Evolutionary conservation across 2,888 invertebrate species (phyloP), one percentile per base, ranked within the genome.

Genomic region (Orthosia cruda): DNA sequence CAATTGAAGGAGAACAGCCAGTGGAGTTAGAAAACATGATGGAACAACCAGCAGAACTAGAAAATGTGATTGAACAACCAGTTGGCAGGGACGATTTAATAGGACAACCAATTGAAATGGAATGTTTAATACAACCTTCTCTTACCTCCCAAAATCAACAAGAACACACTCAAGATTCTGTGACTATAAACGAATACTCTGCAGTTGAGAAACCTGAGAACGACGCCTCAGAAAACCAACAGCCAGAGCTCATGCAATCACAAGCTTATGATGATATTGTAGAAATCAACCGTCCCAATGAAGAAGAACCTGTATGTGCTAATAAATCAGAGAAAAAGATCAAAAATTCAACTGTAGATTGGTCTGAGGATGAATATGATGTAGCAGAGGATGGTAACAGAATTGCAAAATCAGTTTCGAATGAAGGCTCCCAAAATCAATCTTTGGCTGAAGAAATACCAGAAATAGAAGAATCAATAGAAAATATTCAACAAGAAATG

Each of bases 401-500:
- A 71, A 62, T 50, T 12, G 16, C 57, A 52, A 77, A 73, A 70
- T 55, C 54, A 11, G 23, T 50, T 57, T 16, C 76, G 15, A 70
- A 65, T 40, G 50, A 32, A 16, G 50, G 4, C 7, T n/a, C 73
- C 12, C 81, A 71, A 50, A 62, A 59, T 26, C 54, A 65, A 62
- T 23, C 61, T 55, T 26, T 55, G 1, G 71, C 47, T 50, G 18
- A 64, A 80, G 77, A 83, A 52, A 70, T 84, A 58, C 71, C 87
- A 58, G 93, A 94, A 79, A 54, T 94, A 63, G 96, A 96, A 89
- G 96, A 96, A 90, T 94, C 96, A 20, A 94, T 96, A 80, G 96
- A 97, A 91, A 96, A 96, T 82, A 96, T 96, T 81, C 94, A 95
- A 88, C 92, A 95, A 74, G 96, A 96, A 90, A 93, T 96, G 73